Conservation (phyloP, 2,888 invertebrate species). For the Heterodera filipjevi region DNA sequence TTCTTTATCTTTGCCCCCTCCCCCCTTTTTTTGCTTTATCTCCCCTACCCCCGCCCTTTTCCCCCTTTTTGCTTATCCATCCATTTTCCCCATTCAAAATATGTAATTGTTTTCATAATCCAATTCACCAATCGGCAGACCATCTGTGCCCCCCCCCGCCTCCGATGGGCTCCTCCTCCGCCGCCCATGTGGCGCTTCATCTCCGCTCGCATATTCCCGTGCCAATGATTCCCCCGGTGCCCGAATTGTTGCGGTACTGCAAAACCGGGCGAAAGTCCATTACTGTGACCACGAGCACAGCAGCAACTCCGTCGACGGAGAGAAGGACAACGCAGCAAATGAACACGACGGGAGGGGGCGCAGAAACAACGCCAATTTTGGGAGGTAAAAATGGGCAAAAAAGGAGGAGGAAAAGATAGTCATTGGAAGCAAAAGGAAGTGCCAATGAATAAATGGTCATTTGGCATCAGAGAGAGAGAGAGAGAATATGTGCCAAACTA, state of each 20-base stretch:
- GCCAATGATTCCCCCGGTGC: conserved; percentile 1
- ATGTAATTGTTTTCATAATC: background rate
- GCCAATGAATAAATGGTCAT: background rate
- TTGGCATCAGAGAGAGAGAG: too few relatives aligned
- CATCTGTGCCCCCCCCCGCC: conserved; percentile 1
- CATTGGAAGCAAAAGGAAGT: background rate
- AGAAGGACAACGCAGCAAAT: background rate
- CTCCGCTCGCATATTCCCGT: conserved; percentile 4
- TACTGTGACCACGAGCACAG: conserved; percentile 5
- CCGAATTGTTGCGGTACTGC: conserved; percentile 6
- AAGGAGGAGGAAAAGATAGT: background rate
- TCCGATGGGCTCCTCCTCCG: conserved; percentile 24
- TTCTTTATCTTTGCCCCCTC: too few relatives aligned
- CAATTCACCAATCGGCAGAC: background rate
- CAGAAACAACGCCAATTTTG: background rate
- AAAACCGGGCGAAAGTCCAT: conserved; percentile 5
- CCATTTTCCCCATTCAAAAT: background rate
- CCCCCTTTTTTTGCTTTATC: too few relatives aligned
- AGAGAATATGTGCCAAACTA: too few relatives aligned
- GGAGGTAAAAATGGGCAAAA: background rate
- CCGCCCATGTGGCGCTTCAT: conserved; percentile 22
- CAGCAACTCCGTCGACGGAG: background rate
- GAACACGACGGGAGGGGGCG: background rate
- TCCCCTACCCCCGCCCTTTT: background rate
- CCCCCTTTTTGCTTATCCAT: background rate